These are phyloP conservation scores for Cinclus cinclus DNA, from an alignment of 2,113 vertebrate genomes.

Conservation along the genomic window DNA sequence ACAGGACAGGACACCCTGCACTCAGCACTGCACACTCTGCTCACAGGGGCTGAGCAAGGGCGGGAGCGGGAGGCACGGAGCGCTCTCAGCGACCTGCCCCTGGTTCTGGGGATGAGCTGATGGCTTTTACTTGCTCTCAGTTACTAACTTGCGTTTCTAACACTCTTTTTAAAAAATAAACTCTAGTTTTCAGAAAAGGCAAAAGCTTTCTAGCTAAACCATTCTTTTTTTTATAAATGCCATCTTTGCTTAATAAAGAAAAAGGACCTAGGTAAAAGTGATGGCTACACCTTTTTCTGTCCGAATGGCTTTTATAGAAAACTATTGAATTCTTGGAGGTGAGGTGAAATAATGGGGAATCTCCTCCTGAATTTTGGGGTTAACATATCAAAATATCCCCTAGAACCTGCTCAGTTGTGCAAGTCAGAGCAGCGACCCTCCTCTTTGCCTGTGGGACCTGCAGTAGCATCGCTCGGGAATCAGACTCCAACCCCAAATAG, in stretches of 20 bases:
- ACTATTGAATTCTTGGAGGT: not conserved
- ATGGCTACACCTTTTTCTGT: not conserved
- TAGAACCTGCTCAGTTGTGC: slow-evolving; percentile 91
- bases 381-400: slow-evolving; percentile 43
- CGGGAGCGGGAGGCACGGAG: fast-evolving
- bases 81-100: not conserved
- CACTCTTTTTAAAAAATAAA: not conserved
- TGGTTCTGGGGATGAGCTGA: not conserved
- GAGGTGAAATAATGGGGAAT: not conserved
- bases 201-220: not conserved
- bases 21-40: not conserved
- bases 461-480: slow-evolving; percentile 90
- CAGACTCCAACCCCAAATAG: slow-evolving; percentile 98
- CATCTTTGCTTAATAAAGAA: not conserved
- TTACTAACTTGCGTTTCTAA: not conserved
- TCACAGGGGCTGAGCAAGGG: not conserved
- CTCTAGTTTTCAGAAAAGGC: not conserved
- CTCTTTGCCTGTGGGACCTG: slow-evolving; percentile 90
- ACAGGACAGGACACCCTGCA: fast-evolving
- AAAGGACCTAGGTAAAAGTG: not conserved
- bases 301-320: not conserved
- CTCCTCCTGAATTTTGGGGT: not conserved
- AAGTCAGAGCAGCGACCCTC: slow-evolving; percentile 97
- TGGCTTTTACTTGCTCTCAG: not conserved
- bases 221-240: not conserved